These are phyloP conservation scores for Danio kyathit DNA, from an alignment of 2,797 vertebrate species.

Conservation along the genomic window DNA sequence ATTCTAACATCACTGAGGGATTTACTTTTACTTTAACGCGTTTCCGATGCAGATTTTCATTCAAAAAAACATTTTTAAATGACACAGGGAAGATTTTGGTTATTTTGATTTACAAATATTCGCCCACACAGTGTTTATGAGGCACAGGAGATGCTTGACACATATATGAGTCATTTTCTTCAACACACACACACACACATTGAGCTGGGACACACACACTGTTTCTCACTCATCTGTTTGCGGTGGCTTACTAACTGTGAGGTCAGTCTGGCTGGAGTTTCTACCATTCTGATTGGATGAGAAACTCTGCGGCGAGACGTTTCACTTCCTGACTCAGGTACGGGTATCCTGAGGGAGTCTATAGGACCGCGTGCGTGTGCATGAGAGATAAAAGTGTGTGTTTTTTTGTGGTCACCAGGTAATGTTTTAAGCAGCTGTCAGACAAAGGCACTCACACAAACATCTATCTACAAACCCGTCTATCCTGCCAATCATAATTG, in stretches of 20 bases:
- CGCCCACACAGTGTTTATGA: constrained; percentile 3
- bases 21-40: background rate
- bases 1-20: background rate
- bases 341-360: constrained; percentile 50
- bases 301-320: constrained; percentile 49
- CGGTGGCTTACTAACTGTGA: constrained; percentile 54
- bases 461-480: background rate
- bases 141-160: constrained; percentile 22
- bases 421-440: constrained; percentile 59
- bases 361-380: constrained; percentile 10
- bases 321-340: constrained; percentile 56
- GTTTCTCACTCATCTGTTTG: constrained; percentile 57
- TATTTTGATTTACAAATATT: constrained; percentile 1
- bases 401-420: constrained; percentile 37
- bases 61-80: background rate
- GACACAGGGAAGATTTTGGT: background rate
- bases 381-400: constrained; percentile 34
- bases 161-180: constrained; percentile 31
- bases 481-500: constrained; percentile 29
- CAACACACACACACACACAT: constrained; percentile 22
- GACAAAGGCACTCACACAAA: constrained; percentile 23
- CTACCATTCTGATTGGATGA: constrained; percentile 47
- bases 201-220: background rate
- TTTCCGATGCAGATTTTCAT: background rate
- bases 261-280: constrained; percentile 46